A percentile compares a stretch with the other conserved stretches of the same genome.
phyloP scores from a whole-genome alignment of 2,888 invertebrate genomes.

The Pocota personata region DNA sequence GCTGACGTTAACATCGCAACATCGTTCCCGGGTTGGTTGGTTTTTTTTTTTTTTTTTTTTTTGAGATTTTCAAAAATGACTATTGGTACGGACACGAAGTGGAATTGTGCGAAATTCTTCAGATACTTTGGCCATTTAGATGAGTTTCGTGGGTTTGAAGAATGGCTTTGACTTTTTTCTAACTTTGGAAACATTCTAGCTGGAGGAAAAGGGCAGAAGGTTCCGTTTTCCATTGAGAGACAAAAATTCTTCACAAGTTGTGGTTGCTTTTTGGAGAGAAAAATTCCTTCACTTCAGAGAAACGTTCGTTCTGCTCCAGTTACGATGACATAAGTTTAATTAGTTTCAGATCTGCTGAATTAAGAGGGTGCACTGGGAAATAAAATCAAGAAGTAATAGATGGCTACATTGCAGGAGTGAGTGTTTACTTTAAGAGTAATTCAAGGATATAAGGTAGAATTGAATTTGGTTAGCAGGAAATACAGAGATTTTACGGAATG shows the following conservation, averaged over 20 bases:
- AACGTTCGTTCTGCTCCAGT: slow-evolving; percentile 19
- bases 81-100: slow-evolving; percentile 30
- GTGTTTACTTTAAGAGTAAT: not conserved
- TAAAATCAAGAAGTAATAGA: slow-evolving; percentile 19
- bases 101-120: slow-evolving; percentile 67
- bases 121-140: slow-evolving; percentile 53
- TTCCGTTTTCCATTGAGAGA: not conserved
- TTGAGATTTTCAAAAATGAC: slow-evolving; percentile 13
- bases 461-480: too few species aligned
- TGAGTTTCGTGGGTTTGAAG: slow-evolving; percentile 12
- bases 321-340: slow-evolving; percentile 58
- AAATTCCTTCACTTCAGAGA: slow-evolving; percentile 21
- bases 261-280: slow-evolving; percentile 11
- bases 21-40: not conserved
- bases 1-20: slow-evolving; percentile 30
- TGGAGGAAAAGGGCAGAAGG: not conserved
- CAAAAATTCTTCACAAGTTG: slow-evolving; percentile 20
- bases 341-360: slow-evolving; percentile 57
- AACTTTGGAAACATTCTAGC: not conserved
- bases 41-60: slow-evolving; percentile 7
- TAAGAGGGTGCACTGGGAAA: slow-evolving; percentile 23
- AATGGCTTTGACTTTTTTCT: slow-evolving; percentile 2
- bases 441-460: too few species aligned
- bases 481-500: too few species aligned
- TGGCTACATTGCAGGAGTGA: not conserved